A percentile compares a stretch with the other conserved stretches of the same genome.
phyloP scores from a whole-genome alignment of 2,797 vertebrate genomes.

The Micromesistius poutassou region DNA sequence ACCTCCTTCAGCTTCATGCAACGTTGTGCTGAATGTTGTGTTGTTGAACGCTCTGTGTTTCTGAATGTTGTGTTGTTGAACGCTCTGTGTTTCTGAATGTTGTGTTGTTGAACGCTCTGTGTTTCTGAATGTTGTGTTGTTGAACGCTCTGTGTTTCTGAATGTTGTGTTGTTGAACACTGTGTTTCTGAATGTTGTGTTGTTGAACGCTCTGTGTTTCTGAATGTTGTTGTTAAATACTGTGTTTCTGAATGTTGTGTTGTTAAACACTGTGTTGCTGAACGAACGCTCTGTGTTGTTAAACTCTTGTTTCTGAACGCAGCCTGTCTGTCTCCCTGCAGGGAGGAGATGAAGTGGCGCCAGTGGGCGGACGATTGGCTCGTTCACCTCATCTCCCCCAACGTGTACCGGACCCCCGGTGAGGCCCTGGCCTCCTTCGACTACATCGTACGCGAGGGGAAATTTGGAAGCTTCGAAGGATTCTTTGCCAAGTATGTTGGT shows the following conservation, averaged over 20 bases:
- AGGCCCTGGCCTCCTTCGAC: conserved; percentile 91
- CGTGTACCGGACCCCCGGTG: conserved; percentile 85
- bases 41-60: neutral
- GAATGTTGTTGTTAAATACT: too few species aligned
- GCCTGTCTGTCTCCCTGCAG: conserved; percentile 60
- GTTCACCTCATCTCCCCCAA: conserved; percentile 98
- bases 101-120: too few species aligned
- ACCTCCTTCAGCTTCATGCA: neutral
- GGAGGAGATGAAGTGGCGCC: conserved; percentile 95
- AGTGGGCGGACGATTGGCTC: conserved; percentile 92
- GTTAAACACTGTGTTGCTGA: too few species aligned
- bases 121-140: too few species aligned
- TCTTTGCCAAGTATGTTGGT: conserved; percentile 94
- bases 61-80: too few species aligned
- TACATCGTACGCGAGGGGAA: conserved; percentile 97
- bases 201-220: too few species aligned
- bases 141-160: too few species aligned
- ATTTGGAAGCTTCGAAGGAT: conserved; percentile 83
- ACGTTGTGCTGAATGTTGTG: neutral
- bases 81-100: too few species aligned
- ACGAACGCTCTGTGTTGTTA: too few species aligned
- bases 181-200: too few species aligned
- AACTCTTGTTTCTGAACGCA: neutral
- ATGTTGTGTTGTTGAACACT: too few species aligned
- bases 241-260: too few species aligned